Base-by-base conservation (phyloP, 2,888 invertebrate genomes). In the Leucozona laternaria region DNA sequence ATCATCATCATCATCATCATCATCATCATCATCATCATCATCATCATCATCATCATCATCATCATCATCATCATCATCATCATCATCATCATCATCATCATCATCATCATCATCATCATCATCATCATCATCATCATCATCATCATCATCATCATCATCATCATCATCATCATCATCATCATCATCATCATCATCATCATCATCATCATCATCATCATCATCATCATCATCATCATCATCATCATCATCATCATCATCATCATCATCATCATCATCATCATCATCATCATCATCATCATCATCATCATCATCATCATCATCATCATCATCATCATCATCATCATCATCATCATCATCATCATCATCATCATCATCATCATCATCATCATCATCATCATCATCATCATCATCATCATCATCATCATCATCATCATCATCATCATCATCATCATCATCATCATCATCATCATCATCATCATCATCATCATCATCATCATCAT, bases 1-100 rank as follows among this genome's bases (percentile, higher is more conserved):
- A 45, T 45, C 45, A 45, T 45, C 45, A 45, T 45, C 45, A 45
- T 45, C 45, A 45, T 45, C 45, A 45, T 45, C 45, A 45, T 45
- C 45, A 45, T 45, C 45, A 45, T 45, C 45, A 45, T 45, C 45
- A 45, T 45, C 45, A 45, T 45, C 45, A 45, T 45, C 45, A 45
- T 45, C 45, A 17, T 45, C 45, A 45, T 45, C 45, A 45, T 45
- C 45, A 45, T 45, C 45, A 45, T 45, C 45, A 45, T 45, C 45
- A 45, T 45, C 45, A 45, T 45, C 45, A 45, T 45, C 45, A 45
- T 45, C 45, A 45, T 45, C 45, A 45, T 17, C 45, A 45, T 45
- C 45, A 45, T 45, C 45, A 45, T 45, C 45, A 45, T 45, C 45
- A 45, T 45, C 45, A 45, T 45, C 45, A 45, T 45, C 45, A 45